Percentiles rank a stretch among this genome's conserved stretches.
phyloP scores from a whole-genome alignment of 1,140 invertebrate genomes.

The Rhagoletis pomonella region DNA sequence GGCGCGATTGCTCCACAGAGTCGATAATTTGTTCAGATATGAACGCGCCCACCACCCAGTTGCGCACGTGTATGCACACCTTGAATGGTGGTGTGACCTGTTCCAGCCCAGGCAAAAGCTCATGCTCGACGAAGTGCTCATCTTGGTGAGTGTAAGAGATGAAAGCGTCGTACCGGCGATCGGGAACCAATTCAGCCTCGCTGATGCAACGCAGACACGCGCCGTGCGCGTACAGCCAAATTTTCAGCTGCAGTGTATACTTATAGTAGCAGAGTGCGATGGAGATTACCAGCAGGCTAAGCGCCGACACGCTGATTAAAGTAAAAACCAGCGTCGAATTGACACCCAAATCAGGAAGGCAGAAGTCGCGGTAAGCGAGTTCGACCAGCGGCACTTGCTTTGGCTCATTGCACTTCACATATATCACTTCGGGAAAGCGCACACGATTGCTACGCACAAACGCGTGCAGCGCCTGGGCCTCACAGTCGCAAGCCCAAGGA shows the following conservation, averaged over 20 bases:
- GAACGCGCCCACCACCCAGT: slow-evolving; percentile 26
- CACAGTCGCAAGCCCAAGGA: slow-evolving; percentile 28
- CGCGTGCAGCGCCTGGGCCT: neutral
- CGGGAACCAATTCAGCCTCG: neutral
- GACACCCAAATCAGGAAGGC: neutral
- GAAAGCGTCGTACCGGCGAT: slow-evolving; percentile 23
- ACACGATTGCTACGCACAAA: neutral
- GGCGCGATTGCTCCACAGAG: slow-evolving; percentile 12
- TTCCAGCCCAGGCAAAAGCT: slow-evolving; percentile 24
- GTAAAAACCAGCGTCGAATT: neutral
- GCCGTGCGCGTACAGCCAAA: slow-evolving; percentile 3
- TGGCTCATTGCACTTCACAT: neutral
- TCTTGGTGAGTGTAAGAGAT: slow-evolving; percentile 28
- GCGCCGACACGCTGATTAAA: neutral
- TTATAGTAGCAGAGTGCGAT: slow-evolving; percentile 22
- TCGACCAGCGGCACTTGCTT: neutral
- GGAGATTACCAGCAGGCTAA: neutral
- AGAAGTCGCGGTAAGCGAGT: neutral
- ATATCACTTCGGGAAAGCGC: neutral
- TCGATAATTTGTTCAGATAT: slow-evolving; percentile 31
- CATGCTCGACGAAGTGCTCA: neutral
- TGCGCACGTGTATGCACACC: slow-evolving; percentile 39
- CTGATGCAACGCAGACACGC: slow-evolving; percentile 13
- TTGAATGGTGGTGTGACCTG: neutral
- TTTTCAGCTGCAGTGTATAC: neutral